Base-by-base conservation (phyloP, 1,140 invertebrate species). In the Pogonus chalceus region DNA sequence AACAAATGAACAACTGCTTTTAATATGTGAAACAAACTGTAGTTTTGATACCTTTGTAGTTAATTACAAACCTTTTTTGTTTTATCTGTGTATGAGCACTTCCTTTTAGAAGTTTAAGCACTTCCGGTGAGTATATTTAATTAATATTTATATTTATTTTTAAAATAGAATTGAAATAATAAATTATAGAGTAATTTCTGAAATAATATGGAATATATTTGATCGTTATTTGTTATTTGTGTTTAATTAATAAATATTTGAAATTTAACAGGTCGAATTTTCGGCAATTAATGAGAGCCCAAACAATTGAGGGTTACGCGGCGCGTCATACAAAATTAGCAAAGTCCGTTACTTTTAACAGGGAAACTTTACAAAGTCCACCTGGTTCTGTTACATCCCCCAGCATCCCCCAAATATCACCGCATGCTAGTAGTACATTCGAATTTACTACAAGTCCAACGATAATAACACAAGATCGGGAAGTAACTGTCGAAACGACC, bases 331-430 rank as follows among this genome's bases (percentile, higher is more conserved):
- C 86, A 53, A 92, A 91, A 68, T 80, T 92, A 65, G 80, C 86
- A 31, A 92, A 92, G 76, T 90, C 88, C 71, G 87, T 91, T 49
- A 91, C 88, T 50, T 91, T 91, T 72, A 87, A 91, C 69, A 76
- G 87, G 56, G 84, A 87, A 67, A 90, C 87, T 53, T 74, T 90
- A 63, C 83, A 84, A 57, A 88, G 86, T 62, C 86, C 87, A 49
- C 86, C 87, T 14, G 37, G 7, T 7, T 71, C 50, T 80, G 77
- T 69, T 54, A 65, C 47, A 68, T 50, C 60, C 23, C 46, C 60
- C 2, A 65, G 58, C 22, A 56, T 55, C 22, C 54, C 63, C 1
- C 58, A 58, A 35, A 63, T 53, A 35, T 49, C 63, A 24, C 66
- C 65, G 52, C 60, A 59, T 18, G 60, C 62, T 35, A 49, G 56